phyloP scores from a whole-genome alignment of 2,888 invertebrate genomes.

The Scaptomyza flava region DNA sequence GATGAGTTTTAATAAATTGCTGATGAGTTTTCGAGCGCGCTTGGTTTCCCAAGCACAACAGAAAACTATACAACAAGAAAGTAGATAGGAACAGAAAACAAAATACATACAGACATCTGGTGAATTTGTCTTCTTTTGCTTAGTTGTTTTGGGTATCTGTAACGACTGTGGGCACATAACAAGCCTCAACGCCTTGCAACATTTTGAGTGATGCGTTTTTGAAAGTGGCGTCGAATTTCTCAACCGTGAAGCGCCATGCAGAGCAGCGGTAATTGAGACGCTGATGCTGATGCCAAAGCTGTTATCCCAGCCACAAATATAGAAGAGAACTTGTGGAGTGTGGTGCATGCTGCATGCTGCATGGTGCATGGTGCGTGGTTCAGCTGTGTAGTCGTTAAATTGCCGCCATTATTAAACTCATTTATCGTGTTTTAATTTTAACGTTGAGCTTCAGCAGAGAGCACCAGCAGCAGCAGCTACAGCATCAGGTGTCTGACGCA shows the following conservation, averaged over 20 bases:
- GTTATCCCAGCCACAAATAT: constrained; percentile 19
- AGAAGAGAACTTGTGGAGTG: constrained; percentile 15
- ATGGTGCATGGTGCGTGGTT: constrained; percentile 41
- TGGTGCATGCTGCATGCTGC: constrained; percentile 26
- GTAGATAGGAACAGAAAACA: constrained; percentile 16
- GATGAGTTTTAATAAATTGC: constrained; percentile 81
- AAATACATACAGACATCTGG: constrained; percentile 27
- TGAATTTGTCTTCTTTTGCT: constrained; percentile 12
- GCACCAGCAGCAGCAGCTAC: constrained; percentile 20
- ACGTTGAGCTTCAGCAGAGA: constrained; percentile 58
- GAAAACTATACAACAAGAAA: not conserved
- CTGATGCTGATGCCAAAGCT: constrained; percentile 56
- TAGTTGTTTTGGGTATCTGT: constrained; percentile 53
- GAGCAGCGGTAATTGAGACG: constrained; percentile 74
- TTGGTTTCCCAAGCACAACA: constrained; percentile 55
- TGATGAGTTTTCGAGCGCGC: constrained; percentile 73
- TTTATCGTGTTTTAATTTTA: constrained; percentile 80
- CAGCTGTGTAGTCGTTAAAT: constrained; percentile 72
- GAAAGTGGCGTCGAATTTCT: constrained; percentile 80
- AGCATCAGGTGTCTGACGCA: constrained; percentile 50
- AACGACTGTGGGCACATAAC: constrained; percentile 60
- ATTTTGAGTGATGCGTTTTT: constrained; percentile 77
- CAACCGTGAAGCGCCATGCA: constrained; percentile 79
- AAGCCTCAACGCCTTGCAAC: constrained; percentile 70
- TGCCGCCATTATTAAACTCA: constrained; percentile 82